Percentiles rank a stretch among this genome's conserved stretches.
These are phyloP conservation scores for Cinclus mexicanus DNA, from an alignment of 2,113 vertebrate species.

Conservation along the genomic window DNA sequence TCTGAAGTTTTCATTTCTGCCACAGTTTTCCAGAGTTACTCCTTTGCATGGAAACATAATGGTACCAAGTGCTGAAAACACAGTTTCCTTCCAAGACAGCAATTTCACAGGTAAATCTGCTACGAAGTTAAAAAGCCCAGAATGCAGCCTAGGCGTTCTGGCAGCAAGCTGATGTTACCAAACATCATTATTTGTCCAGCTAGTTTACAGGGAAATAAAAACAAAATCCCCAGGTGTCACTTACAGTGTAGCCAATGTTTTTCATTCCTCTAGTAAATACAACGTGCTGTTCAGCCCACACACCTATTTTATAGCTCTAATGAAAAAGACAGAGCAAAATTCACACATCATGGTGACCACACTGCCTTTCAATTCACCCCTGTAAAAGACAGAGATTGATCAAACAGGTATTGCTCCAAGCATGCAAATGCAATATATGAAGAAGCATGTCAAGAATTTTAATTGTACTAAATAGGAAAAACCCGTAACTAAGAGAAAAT, in stretches of 20 bases:
- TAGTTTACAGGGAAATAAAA: conserved; percentile 27
- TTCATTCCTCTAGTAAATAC: not conserved
- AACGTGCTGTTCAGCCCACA: not conserved
- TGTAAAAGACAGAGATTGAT: not conserved
- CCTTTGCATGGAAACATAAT: not conserved
- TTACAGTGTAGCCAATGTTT: not conserved
- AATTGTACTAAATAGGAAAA: conserved; percentile 39
- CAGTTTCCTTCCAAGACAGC: not conserved
- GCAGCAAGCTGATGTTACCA: not conserved
- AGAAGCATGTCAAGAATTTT: conserved; percentile 38
- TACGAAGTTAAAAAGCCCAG: not conserved
- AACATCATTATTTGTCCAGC: conserved; percentile 4
- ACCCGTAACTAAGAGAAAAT: not conserved
- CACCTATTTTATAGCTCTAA: conserved; percentile 41
- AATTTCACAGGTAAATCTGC: not conserved
- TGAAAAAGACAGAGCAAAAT: conserved; percentile 38
- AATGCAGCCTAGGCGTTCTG: not conserved
- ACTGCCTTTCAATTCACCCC: not conserved
- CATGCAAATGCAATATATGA: not conserved
- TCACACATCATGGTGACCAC: not conserved
- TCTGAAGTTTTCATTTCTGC: not conserved
- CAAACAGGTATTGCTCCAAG: not conserved
- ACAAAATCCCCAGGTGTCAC: conserved; percentile 2
- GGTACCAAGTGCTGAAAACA: not conserved
- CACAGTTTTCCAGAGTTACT: not conserved